Percentiles rank a stretch among this genome's conserved stretches.
These are phyloP conservation scores for Acestrorhynchus altus DNA, from an alignment of 2,797 vertebrate genomes.

Conservation along the genomic window DNA sequence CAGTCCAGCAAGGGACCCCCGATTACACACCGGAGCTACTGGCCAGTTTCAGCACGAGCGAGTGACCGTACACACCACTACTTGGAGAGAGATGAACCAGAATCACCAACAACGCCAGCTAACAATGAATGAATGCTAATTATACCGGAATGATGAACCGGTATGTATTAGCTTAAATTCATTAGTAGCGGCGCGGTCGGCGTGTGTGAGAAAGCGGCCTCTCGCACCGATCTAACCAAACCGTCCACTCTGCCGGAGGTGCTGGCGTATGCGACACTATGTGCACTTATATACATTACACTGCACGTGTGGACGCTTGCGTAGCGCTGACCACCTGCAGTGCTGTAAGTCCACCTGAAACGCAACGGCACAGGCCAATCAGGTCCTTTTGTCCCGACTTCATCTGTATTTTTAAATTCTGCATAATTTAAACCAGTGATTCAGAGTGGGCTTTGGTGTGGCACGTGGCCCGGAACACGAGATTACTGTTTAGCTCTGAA, in stretches of 20 bases:
- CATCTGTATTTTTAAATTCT: too few species aligned
- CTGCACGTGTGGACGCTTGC: not conserved
- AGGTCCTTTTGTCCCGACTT: too few species aligned
- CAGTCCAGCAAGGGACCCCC: not conserved
- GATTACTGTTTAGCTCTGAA: too few species aligned
- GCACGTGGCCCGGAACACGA: not conserved
- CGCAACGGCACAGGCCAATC: not conserved
- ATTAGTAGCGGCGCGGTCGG: too few species aligned
- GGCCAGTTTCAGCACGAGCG: not conserved
- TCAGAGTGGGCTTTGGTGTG: too few species aligned
- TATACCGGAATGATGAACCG: not conserved
- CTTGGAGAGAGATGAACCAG: too few species aligned
- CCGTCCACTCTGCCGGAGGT: slow-evolving; percentile 44
- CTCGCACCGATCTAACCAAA: not conserved
- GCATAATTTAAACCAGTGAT: too few species aligned
- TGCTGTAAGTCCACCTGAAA: not conserved
- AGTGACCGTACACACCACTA: not conserved
- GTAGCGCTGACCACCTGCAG: not conserved
- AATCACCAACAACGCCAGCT: not conserved
- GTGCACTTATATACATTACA: slow-evolving; percentile 7
- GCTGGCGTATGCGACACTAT: slow-evolving; percentile 21
- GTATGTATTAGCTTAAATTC: not conserved
- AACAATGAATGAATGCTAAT: slow-evolving; percentile 10
- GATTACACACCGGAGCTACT: slow-evolving; percentile 4
- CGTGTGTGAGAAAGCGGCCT: not conserved